Evolutionary conservation across 2,888 invertebrate species (phyloP).

Genomic region (Platycheirus albimanus): DNA sequence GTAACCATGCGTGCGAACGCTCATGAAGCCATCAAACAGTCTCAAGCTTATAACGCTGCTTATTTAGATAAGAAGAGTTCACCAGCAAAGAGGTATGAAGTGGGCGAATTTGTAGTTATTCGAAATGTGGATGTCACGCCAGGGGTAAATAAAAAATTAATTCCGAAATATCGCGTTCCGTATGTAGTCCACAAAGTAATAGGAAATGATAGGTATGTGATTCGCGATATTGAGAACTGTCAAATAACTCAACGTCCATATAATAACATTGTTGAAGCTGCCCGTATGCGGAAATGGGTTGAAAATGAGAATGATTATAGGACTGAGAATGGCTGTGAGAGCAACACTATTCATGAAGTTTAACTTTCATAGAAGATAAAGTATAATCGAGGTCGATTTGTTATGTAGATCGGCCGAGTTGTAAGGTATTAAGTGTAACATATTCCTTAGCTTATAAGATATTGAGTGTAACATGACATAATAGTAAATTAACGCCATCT

Average conservation of each 20-base stretch:
- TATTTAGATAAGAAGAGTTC: too few species aligned
- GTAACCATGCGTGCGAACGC: conserved; percentile 23
- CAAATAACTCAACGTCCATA: conserved; percentile 10
- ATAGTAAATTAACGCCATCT: not conserved
- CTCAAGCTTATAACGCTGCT: conserved; percentile 5
- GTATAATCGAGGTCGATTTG: conserved; percentile 13
- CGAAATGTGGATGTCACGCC: conserved; percentile 4
- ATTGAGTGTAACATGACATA: not conserved
- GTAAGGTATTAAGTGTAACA: conserved; percentile 10
- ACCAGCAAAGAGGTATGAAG: too few species aligned
- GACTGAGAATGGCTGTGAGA: not conserved
- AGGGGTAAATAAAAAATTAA: not conserved
- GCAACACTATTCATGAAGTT: not conserved
- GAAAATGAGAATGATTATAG: not conserved
- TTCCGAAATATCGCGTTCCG: conserved; percentile 2
- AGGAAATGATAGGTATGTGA: conserved; percentile 6
- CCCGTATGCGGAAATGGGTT: conserved; percentile 7
- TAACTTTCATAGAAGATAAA: not conserved
- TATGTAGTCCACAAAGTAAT: conserved; percentile 14
- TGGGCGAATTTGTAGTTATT: conserved; percentile 13
- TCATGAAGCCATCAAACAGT: conserved; percentile 15
- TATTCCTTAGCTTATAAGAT: not conserved
- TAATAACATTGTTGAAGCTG: conserved; percentile 5
- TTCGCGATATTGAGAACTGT: conserved; percentile 11
- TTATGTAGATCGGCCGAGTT: conserved; percentile 25